Evolutionary conservation across 2,113 vertebrate genomes (phyloP).

Genomic region (Theristicus caerulescens): DNA sequence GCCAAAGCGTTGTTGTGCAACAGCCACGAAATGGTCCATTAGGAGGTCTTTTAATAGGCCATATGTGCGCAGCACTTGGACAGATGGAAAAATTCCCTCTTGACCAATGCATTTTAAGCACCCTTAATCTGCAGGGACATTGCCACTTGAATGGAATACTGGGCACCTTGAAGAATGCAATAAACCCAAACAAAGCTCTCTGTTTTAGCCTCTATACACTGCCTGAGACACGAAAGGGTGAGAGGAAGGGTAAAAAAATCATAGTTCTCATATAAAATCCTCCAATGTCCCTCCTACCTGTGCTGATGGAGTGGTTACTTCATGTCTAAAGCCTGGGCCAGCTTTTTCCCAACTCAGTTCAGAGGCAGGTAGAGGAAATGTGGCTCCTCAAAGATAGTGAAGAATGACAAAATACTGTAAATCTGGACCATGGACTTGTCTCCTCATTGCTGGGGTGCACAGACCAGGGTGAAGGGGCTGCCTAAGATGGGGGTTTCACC

Average conservation of each 20-base stretch:
- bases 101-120: not conserved
- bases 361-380: not conserved
- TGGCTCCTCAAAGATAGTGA: not conserved
- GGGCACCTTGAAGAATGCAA: not conserved
- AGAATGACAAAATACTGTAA: not conserved
- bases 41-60: not conserved
- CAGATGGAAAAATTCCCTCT: not conserved
- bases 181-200: not conserved
- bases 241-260: not conserved
- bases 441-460: not conserved
- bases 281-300: not conserved
- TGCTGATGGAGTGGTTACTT: not conserved
- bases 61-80: not conserved
- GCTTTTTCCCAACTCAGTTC: not conserved
- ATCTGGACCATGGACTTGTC: not conserved
- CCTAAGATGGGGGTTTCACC: not conserved
- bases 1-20: not conserved
- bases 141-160: not conserved
- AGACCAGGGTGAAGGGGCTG: fast-evolving
- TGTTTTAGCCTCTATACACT: not conserved
- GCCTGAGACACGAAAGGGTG: not conserved
- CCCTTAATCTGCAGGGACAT: not conserved
- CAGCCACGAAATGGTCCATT: not conserved
- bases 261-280: not conserved
- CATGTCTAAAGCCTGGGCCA: not conserved